Evolutionary conservation across 2,113 vertebrate species (phyloP).

Genomic region (Ariopsis seemanni): DNA sequence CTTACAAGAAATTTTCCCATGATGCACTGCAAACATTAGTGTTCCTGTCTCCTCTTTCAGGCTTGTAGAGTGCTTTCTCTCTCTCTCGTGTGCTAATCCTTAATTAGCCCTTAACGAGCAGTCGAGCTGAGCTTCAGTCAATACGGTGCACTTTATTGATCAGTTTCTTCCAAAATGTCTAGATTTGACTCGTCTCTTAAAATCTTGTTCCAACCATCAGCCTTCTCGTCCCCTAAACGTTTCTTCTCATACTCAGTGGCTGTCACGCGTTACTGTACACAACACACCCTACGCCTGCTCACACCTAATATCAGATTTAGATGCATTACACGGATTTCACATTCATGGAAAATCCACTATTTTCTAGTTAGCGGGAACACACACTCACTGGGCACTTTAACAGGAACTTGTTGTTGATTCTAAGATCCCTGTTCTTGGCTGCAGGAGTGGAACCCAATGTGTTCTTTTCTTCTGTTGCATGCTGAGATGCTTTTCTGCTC

Average conservation of each 20-base stretch:
- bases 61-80: background rate
- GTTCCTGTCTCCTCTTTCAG: constrained; percentile 21
- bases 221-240: background rate
- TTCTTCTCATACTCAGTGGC: background rate
- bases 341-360: background rate
- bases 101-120: constrained; percentile 11
- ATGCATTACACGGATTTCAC: background rate
- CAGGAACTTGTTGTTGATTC: too few relatives aligned
- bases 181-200: background rate
- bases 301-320: background rate
- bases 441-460: too few relatives aligned
- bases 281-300: background rate
- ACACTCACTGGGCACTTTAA: too few relatives aligned
- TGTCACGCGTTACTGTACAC: background rate
- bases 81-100: background rate
- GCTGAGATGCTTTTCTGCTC: too few relatives aligned
- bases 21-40: constrained; percentile 20
- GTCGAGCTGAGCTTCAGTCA: background rate
- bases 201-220: background rate
- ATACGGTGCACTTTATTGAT: background rate
- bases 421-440: too few relatives aligned
- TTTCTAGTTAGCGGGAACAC: too few relatives aligned
- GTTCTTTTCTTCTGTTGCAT: too few relatives aligned
- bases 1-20: constrained; percentile 10
- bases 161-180: background rate